Base-by-base conservation (phyloP, 2,888 invertebrate species). In the Latrodectus hesperus region DNA sequence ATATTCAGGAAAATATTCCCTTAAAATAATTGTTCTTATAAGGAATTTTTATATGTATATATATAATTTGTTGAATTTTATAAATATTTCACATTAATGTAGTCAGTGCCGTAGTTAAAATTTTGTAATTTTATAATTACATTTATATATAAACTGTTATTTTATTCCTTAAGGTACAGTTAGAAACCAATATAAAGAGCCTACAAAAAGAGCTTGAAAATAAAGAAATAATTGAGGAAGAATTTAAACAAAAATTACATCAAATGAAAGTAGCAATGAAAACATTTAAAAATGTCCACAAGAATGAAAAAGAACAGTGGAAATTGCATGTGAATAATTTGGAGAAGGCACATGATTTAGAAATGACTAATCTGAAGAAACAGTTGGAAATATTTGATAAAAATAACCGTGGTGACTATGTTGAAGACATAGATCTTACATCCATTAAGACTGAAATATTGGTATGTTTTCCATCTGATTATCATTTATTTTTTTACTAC, bases 171-270 rank as follows among this genome's bases (percentile, higher is more conserved):
- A 26, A 87, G 87, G 68, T 83, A 64, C 73, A 74, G 64, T 70
- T 88, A 68, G 87, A 88, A 74, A 77, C 83, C 5, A 82, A 88
- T 38, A 26, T 88, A n/a, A 82, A 88, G 68, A 26, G 74, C 22
- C 51, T 88, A 64, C 73, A 74, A 16, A 78, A 83, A 52, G 64
- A 75, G n/a, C 53, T 88, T 16, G 68, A 68, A 17, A 77, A 83
- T 6, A 73, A 83, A 38, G 73, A 79, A 53, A 67, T 55, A 16
- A 38, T 73, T n/a, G 82, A 87, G 17, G 14, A 9, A 52, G 64
- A 87, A 16, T 49, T 87, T 10, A 78, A 53, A 16, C 68, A 60
- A 8, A 17, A 73, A 26, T 11, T 88, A 38, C 52, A 78, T 60
- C 55, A 82, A 60, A 72, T 83, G 68, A 70, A 79, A 17, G 22